Evolutionary conservation across 2,888 invertebrate genomes (phyloP), one percentile per base, ranked within the genome.

Genomic region (Drosophila greeni): DNA sequence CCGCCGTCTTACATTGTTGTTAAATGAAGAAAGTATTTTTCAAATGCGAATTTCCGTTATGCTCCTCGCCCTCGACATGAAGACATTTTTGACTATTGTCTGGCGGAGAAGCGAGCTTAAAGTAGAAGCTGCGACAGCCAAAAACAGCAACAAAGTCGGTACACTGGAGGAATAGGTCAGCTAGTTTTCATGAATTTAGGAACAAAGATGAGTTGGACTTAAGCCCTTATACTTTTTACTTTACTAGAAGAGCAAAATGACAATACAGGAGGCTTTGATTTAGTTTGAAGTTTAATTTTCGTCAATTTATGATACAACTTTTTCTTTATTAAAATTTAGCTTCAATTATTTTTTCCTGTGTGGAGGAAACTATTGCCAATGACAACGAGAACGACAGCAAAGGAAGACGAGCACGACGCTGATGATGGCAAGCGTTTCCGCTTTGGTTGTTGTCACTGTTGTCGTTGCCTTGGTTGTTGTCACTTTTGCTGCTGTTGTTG

Each of bases 11-110:
- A 84, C 85, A 84, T 84, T 81, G 81, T 81, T 84, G 81, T 80
- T 82, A 84, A 81, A 81, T 84, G 81, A 77, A 85, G 85, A 83
- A 83, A 82, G 78, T 78, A 84, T 85, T 83, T 78, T 78, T 83
- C 82, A 82, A 82, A 82, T 82, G 81, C 84, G 82, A 76, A 83
- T 82, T 82, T 82, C 85, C 84, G 84, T 76, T 83, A 82, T 84
- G 84, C 77, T 80, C 76, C 65, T 75, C 82, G 82, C 80, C 73
- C 79, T 73, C 76, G 61, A 80, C 84, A 79, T 79, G 84, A 79
- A 79, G 79, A 79, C 79, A 82, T 79, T 79, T 79, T 79, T 79
- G 79, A 79, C 79, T 79, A 80, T 80, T 80, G 79, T 80, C 79
- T 80, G 84, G 62, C 62, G 65, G 58, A 58, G 54, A 52, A 67